Evolutionary conservation across 2,888 invertebrate species (phyloP), one percentile per base, ranked within the genome.

Genomic region (Acrobeloides nanus): DNA sequence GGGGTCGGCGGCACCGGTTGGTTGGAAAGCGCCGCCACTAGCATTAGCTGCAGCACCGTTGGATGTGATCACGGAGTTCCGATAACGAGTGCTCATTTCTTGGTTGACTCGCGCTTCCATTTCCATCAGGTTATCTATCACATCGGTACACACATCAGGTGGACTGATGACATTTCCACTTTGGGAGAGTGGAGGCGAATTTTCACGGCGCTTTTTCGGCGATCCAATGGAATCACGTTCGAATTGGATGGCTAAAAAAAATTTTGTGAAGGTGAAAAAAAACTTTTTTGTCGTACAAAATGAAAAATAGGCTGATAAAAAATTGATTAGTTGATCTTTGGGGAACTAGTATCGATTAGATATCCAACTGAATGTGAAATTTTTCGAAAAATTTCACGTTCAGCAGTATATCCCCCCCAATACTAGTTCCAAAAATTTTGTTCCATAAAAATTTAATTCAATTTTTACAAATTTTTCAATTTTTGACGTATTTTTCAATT

Each of bases 181-280:
- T 35, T 37, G 32, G 35, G 2, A 27, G 18, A 10, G 8, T n/a
- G 56, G 47, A 8, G 52, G 44, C 18, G 64, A 59, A 32, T 55
- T 53, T 34, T 42, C 33, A 15, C 62, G 23, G 7, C 55, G 50
- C 33, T 64, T 65, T 56, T 66, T 65, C 37, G 70, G 64, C 8
- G 66, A 64, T 10, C 70, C 68, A 27, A 68, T 63, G 12, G 66
- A 56, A 50, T 71, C 71, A 8, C 71, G 62, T 44, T 71, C 71
- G 55, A 72, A 65, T 59, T 71, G 71, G 35, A 71, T 71, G 15
- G 71, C 71, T 67, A 43, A 24, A 65, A 60, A 5, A 48, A 32
- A 4, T 21, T 38, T 20, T 18, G 48, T 46, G 17, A 51, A 24
- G 20, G 25, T 20, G 15, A 50, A 51, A 15, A 49, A 4, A 20